Evolutionary conservation across 2,797 vertebrate species (phyloP).

Genomic region (Cetoscarus ocellatus): DNA sequence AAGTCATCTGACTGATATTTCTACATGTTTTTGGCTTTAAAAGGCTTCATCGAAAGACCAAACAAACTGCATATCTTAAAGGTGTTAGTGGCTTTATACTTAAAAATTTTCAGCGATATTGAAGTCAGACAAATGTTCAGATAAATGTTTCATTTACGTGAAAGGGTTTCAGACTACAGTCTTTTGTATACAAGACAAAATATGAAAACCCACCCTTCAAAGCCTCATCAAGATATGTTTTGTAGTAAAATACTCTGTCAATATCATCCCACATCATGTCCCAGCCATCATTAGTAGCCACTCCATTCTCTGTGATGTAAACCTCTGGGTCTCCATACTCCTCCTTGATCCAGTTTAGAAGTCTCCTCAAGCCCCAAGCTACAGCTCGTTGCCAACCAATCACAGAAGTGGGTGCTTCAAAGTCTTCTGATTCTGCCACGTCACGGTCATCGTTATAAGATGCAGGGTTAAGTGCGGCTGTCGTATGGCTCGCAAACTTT

Average conservation of each 20-base stretch:
- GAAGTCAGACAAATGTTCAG: too few species aligned
- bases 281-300: constrained; percentile 64
- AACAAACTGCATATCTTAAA: neutral
- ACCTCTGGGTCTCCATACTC: constrained; percentile 92
- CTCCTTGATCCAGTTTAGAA: constrained; percentile 95
- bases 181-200: too few species aligned
- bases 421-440: constrained; percentile 62
- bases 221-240: constrained; percentile 94
- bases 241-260: constrained; percentile 89
- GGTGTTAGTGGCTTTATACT: neutral
- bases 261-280: constrained; percentile 81
- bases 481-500: constrained; percentile 81
- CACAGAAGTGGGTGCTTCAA: constrained; percentile 81
- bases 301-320: constrained; percentile 93
- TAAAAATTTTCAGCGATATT: too few species aligned
- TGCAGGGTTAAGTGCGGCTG: constrained; percentile 75
- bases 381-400: constrained; percentile 77
- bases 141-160: too few species aligned
- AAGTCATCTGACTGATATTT: neutral
- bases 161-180: too few species aligned
- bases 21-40: too few species aligned
- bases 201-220: neutral
- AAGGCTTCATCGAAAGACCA: neutral
- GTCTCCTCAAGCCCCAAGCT: constrained; percentile 91
- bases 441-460: constrained; percentile 89